phyloP scores from a whole-genome alignment of 2,797 vertebrate genomes.

The Rhabdomys pumilio region DNA sequence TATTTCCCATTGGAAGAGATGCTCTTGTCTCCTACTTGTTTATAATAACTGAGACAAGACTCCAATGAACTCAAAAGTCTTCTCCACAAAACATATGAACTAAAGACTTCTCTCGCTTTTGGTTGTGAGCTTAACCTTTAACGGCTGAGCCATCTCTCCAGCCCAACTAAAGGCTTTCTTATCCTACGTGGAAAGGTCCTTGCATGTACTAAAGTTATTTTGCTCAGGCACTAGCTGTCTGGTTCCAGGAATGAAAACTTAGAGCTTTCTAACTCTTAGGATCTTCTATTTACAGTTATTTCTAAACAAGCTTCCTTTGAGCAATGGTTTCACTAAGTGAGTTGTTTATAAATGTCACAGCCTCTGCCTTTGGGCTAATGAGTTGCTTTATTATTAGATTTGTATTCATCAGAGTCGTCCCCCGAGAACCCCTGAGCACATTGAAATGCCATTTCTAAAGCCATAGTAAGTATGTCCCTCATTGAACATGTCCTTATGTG shows the following conservation, averaged over 20 bases:
- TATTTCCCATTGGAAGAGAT: slow-evolving; percentile 43
- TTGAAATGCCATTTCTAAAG: neutral
- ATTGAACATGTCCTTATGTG: neutral
- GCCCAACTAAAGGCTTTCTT: neutral
- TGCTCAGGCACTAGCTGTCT: slow-evolving; percentile 2
- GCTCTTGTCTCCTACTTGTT: slow-evolving; percentile 24
- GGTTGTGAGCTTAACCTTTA: too few species aligned
- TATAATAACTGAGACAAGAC: slow-evolving; percentile 50
- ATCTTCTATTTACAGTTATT: slow-evolving; percentile 30
- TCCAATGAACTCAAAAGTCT: slow-evolving; percentile 12
- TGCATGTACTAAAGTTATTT: slow-evolving; percentile 44
- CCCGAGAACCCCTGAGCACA: neutral
- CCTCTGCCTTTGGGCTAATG: slow-evolving; percentile 29
- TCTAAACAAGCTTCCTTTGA: slow-evolving; percentile 36
- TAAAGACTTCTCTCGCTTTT: neutral
- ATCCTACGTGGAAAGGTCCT: slow-evolving; percentile 12
- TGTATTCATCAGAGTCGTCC: neutral
- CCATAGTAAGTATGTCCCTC: neutral
- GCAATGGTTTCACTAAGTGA: slow-evolving; percentile 17
- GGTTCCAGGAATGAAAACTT: slow-evolving; percentile 40
- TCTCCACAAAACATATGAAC: slow-evolving; percentile 30
- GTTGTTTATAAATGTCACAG: slow-evolving; percentile 14
- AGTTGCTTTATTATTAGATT: slow-evolving; percentile 45
- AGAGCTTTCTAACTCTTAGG: slow-evolving; percentile 12
- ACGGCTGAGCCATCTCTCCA: too few species aligned